Base-by-base conservation (phyloP, 2,888 invertebrate genomes). In the Spodoptera exigua region DNA sequence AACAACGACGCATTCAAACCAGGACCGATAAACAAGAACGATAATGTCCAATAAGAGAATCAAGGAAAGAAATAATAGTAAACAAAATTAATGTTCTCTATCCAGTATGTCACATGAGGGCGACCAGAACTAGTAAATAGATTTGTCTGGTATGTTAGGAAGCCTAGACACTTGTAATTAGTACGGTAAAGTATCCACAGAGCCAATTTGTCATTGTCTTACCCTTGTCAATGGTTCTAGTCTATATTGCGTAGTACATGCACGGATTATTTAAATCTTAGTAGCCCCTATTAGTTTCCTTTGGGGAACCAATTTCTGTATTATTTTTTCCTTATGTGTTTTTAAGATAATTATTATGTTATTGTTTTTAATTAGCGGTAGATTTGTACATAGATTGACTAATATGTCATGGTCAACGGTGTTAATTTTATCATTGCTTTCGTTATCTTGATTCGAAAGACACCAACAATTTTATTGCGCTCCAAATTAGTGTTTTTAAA, bases 161-260 rank as follows among this genome's bases (percentile, higher is more conserved):
- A 44, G 51, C 34, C 47, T 47, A 43, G 41, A 11, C 40, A 27
- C 48, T 66, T 43, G 46, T 66, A 51, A 47, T 61, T 54, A 21
- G 40, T 46, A 47, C 21, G 11, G 37, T 49, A 11, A 49, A 40
- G 37, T 40, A 32, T 39, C 34, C 18, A 45, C 36, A 49, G 32
- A 32, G 11, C 40, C 67, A 61, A 66, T 66, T 66, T 61, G 61
- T 66, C 66, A 67, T 40, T 67, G 66, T 66, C 66, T 9, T 44
- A 66, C 66, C 66, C 67, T 68, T 49, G 41, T 62, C 69, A 41
- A 57, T 61, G 56, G 39, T 39, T n/a, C 47, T 35, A 16, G 36
- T 59, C 43, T 54, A 27, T 68, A 53, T 46, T 48, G 37, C 1
- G 44, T 65, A 36, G 44, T 65, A 36, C 27, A 48, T 43, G 35